Percentiles rank a stretch among this genome's conserved stretches.
phyloP scores from a whole-genome alignment of 2,888 invertebrate genomes.

The Lasioglossum oenotherae region DNA sequence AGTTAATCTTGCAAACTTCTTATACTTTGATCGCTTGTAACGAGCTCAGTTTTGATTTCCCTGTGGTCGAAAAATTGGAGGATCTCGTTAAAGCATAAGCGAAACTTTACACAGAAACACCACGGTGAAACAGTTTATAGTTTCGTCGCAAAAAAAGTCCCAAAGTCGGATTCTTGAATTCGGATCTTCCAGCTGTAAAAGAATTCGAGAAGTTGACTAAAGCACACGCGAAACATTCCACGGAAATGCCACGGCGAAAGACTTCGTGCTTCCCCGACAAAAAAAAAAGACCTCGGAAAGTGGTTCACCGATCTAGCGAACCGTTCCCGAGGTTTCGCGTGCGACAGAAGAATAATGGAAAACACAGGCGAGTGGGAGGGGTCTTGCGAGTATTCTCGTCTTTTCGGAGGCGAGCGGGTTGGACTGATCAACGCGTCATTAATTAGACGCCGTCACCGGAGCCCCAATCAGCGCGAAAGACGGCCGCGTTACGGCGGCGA shows the following conservation, averaged over 20 bases:
- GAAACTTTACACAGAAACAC: neutral
- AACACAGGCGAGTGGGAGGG: neutral
- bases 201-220: neutral
- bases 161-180: neutral
- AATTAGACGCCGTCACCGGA: constrained; percentile 14
- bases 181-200: neutral
- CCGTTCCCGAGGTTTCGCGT: neutral
- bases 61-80: neutral
- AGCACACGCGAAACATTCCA: neutral
- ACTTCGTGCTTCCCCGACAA: no score
- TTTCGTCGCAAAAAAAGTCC: neutral
- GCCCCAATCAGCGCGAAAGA: neutral
- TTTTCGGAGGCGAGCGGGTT: neutral
- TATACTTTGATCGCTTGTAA: neutral
- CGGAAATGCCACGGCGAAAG: no score
- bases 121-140: neutral
- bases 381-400: neutral
- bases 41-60: neutral
- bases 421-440: constrained; percentile 14
- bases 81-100: neutral
- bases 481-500: neutral
- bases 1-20: neutral
- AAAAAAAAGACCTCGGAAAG: neutral
- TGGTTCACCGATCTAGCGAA: neutral
- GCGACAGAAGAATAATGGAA: neutral